Conservation (phyloP, 92 coral and sea anemone species). For the Plumapathes pennacea region DNA sequence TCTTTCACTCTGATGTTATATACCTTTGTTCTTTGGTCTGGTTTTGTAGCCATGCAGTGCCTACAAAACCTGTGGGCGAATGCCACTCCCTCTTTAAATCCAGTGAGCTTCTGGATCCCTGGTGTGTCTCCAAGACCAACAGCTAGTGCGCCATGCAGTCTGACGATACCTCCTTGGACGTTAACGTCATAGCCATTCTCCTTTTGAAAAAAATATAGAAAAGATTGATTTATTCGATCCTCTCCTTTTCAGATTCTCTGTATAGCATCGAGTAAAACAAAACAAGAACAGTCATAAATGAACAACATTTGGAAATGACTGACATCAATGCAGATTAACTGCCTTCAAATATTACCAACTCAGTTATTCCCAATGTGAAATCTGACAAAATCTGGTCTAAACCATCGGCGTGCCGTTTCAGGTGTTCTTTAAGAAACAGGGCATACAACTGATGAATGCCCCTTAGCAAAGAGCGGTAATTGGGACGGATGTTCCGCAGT, state of each 20-base stretch:
- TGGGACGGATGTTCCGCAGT: constrained; percentile 41
- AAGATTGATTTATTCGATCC: no score
- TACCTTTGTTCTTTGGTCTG: constrained; percentile 8
- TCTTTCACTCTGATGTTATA: no score
- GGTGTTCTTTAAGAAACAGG: background rate
- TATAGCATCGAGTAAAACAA: no score
- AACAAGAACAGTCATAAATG: no score
- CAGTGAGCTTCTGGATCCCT: constrained; percentile 18
- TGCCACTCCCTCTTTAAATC: constrained; percentile 21
- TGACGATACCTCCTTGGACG: background rate
- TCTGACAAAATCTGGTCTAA: background rate
- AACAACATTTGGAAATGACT: no score
- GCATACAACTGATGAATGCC: constrained; percentile 30
- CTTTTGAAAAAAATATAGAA: background rate
- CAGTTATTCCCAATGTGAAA: background rate
- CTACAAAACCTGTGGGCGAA: constrained; percentile 5
- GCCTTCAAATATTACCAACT: no score
- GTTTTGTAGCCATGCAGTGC: constrained; percentile 17
- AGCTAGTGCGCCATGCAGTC: constrained; percentile 13
- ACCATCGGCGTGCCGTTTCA: background rate
- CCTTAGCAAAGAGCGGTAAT: constrained; percentile 37
- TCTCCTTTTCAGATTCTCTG: no score
- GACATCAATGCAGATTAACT: no score
- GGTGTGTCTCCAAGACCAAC: constrained; percentile 25
- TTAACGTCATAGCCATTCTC: constrained; percentile 8